Base-by-base conservation (phyloP, 2,113 vertebrate genomes). In the Acrocephalus arundinaceus region DNA sequence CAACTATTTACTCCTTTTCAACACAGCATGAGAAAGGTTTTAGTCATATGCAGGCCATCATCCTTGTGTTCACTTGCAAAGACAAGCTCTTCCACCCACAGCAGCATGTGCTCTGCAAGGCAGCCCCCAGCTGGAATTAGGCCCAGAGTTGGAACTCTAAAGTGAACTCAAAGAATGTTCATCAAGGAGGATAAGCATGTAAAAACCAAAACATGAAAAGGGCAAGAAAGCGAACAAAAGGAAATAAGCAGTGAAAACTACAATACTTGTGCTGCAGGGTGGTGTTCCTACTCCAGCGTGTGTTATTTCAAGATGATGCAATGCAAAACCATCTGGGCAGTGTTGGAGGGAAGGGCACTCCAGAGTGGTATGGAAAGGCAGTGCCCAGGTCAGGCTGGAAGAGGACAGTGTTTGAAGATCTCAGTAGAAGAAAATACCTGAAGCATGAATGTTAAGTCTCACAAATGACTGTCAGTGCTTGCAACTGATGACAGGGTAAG, bases 241-340 rank as follows among this genome's bases (percentile, higher is more conserved):
- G 31, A 81, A 78, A 67, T 24, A 13, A 81, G 10, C 12, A 39
- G 8, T 5, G 23, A 39, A 61, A 43, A 6, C 15, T 37, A 12
- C 20, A 10, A 22, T 13, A 22, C 1, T 39, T 18, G 28, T 2
- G 2, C 10, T 68, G 15, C 35, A 72, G 33, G 16, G 18, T 35
- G 14, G 7, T 31, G 5, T 14, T 59, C 30, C 23, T 13, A 15
- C 7, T 23, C 25, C 43, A 63, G 5, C 0, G 2, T 5, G 21
- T 18, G 23, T 10, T 52, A 48, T 19, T 68, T 57, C 49, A 72
- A 46, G 48, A 20, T 11, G 39, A 51, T 16, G 15, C 23, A 30
- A 35, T 24, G 8, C 27, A 79, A 65, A 68, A 18, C 14, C 30
- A 20, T 39, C 39, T 39, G 16, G 10, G 3, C 19, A 80, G 15